Evolutionary conservation across 2,113 vertebrate species (phyloP).

Genomic region (Pangasianodon gigas): DNA sequence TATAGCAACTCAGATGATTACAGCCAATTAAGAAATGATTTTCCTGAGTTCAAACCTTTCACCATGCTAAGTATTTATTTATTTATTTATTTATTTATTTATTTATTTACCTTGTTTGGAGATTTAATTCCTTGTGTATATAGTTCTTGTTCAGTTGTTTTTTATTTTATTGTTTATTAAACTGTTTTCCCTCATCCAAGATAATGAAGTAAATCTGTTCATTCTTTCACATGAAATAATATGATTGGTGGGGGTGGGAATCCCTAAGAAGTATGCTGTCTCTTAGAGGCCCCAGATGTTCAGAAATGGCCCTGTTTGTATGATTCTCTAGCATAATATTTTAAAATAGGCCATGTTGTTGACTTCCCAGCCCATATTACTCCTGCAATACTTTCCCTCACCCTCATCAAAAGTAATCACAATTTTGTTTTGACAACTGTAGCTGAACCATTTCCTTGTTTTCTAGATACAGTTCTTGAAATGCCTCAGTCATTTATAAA

Average conservation of each 20-base stretch:
- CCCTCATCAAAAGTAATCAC: slow-evolving; percentile 11
- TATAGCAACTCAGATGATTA: too few species aligned
- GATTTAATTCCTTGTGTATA: neutral
- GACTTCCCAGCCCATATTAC: neutral
- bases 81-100: neutral
- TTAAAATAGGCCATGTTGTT: neutral
- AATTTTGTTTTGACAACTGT: slow-evolving; percentile 11
- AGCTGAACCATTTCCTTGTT: slow-evolving; percentile 23
- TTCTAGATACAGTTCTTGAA: slow-evolving; percentile 26
- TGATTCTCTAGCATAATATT: neutral
- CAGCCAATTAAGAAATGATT: too few species aligned
- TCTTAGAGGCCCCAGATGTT: neutral
- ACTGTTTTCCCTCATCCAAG: neutral
- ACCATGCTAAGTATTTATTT: too few species aligned
- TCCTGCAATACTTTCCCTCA: neutral
- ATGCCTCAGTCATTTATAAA: slow-evolving; percentile 7
- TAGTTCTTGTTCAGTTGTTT: neutral
- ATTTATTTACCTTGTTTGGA: neutral
- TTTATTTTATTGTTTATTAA: neutral
- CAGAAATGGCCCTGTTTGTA: neutral
- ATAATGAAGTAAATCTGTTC: neutral
- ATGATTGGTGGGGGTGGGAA: neutral
- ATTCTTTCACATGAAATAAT: neutral
- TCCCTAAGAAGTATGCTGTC: neutral
- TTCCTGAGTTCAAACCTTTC: too few species aligned